Conservation (phyloP, 2,888 invertebrate genomes). For the Leptopilina drosophilae region DNA sequence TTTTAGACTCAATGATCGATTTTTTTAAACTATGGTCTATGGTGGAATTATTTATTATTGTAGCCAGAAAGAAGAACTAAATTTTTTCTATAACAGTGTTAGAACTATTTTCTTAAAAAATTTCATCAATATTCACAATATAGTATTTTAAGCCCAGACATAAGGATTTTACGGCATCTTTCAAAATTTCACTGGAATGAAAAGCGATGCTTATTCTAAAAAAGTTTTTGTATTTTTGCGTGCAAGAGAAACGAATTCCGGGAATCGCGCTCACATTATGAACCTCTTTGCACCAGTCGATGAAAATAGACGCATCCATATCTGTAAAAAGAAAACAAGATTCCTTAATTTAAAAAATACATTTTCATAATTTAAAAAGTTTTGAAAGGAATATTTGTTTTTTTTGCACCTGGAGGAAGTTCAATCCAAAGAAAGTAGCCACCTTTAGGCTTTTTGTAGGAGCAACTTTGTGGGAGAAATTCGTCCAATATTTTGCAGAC, state of each 20-base stretch:
- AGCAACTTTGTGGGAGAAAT: conserved; percentile 76
- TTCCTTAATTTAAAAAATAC: not conserved
- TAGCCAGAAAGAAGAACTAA: no score
- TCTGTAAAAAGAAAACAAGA: conserved; percentile 55
- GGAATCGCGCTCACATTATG: conserved; percentile 77
- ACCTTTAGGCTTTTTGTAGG: conserved; percentile 77
- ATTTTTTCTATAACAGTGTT: no score
- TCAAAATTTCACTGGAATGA: conserved; percentile 74
- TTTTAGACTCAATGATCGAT: no score
- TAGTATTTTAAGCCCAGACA: conserved; percentile 74
- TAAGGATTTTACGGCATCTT: conserved; percentile 71
- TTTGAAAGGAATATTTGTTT: conserved; percentile 11
- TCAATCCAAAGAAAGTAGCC: conserved; percentile 82
- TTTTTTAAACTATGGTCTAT: no score
- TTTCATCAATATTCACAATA: conserved; percentile 51
- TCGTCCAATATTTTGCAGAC: conserved; percentile 75
- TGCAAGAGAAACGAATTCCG: conserved; percentile 76
- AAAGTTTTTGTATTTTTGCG: conserved; percentile 72
- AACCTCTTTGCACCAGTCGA: conserved; percentile 74
- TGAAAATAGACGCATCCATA: conserved; percentile 74
- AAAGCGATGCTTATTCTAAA: conserved; percentile 79
- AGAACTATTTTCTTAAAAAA: no score
- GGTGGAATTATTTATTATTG: no score
- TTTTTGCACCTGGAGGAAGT: conserved; percentile 76
- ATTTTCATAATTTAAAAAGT: no score